A percentile compares a stretch with the other conserved stretches of the same genome.
phyloP scores from a whole-genome alignment of 2,113 vertebrate genomes.

The Probosciger aterrimus region DNA sequence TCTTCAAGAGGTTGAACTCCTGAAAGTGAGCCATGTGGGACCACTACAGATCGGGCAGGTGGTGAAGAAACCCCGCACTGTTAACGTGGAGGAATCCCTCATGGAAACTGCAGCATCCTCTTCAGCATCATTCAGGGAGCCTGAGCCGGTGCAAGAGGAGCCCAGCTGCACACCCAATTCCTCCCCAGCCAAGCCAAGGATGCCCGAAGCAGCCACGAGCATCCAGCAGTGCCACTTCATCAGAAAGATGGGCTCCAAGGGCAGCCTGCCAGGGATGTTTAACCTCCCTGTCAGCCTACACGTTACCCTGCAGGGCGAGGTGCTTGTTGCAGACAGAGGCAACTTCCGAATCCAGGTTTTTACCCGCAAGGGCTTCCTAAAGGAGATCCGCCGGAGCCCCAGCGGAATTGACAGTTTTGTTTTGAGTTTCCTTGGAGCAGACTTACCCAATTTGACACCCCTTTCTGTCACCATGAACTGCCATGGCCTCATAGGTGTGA shows the following conservation, averaged over 20 bases:
- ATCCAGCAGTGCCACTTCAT: conserved; percentile 89
- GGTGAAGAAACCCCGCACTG: conserved; percentile 81
- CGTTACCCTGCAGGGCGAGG: conserved; percentile 88
- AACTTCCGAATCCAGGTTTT: conserved; percentile 96
- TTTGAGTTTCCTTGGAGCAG: conserved; percentile 92
- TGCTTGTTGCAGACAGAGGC: conserved; percentile 92
- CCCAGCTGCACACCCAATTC: conserved; percentile 69
- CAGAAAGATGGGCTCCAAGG: conserved; percentile 96
- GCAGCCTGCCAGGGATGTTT: conserved; percentile 90
- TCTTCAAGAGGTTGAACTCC: conserved; percentile 88
- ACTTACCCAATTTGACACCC: conserved; percentile 90
- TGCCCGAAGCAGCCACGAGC: conserved; percentile 63
- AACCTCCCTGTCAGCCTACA: conserved; percentile 93
- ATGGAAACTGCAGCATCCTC: conserved; percentile 63
- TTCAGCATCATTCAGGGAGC: conserved; percentile 72
- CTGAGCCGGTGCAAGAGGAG: conserved; percentile 81
- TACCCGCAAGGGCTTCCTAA: conserved; percentile 92
- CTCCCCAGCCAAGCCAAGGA: conserved; percentile 78
- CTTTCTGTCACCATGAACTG: conserved; percentile 93
- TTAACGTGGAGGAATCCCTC: conserved; percentile 83
- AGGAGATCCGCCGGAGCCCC: conserved; percentile 92
- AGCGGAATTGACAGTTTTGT: conserved; percentile 96
- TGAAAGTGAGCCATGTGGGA: conserved; percentile 82
- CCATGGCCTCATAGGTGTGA: conserved; percentile 92
- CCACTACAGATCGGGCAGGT: conserved; percentile 86